Evolutionary conservation across 2,797 vertebrate species (phyloP).

Genomic region (Sardinella longiceps): DNA sequence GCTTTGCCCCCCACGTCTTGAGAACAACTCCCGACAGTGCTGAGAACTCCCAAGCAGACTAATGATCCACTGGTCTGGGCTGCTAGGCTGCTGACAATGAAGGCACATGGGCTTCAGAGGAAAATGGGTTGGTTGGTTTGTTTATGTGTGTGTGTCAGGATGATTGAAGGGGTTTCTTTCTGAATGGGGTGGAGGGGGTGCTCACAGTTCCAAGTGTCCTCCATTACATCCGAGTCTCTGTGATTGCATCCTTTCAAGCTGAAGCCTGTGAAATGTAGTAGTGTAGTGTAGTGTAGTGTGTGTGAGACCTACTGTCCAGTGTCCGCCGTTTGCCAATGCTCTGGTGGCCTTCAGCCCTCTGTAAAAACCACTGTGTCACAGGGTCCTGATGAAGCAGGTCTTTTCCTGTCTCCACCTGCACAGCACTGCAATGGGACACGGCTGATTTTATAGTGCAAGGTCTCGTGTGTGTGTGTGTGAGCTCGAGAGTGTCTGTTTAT

Average conservation of each 20-base stretch:
- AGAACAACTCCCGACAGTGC: background rate
- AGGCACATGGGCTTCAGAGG: conserved; percentile 19
- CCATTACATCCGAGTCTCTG: background rate
- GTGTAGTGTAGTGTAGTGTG: background rate
- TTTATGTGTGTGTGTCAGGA: background rate
- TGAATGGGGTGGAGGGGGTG: background rate
- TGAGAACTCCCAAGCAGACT: background rate
- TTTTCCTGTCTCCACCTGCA: background rate
- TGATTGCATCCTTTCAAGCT: background rate
- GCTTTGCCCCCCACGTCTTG: background rate
- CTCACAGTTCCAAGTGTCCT: background rate
- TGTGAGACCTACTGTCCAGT: background rate
- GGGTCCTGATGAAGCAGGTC: background rate
- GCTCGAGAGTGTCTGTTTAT: conserved; percentile 35
- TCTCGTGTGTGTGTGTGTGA: conserved; percentile 31
- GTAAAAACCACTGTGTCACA: background rate
- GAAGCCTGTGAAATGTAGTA: background rate
- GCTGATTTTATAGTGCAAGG: conserved; percentile 33
- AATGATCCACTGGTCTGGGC: conserved; percentile 17
- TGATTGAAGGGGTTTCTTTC: background rate
- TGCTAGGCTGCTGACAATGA: background rate
- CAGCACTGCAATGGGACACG: background rate
- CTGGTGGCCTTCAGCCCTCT: background rate
- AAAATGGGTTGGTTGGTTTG: background rate
- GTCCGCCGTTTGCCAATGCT: background rate